A percentile compares a stretch with the other conserved stretches of the same genome.
Evolutionary conservation across 1,140 invertebrate species (phyloP).

Genomic region (Leptinotarsa undecemlineata): DNA sequence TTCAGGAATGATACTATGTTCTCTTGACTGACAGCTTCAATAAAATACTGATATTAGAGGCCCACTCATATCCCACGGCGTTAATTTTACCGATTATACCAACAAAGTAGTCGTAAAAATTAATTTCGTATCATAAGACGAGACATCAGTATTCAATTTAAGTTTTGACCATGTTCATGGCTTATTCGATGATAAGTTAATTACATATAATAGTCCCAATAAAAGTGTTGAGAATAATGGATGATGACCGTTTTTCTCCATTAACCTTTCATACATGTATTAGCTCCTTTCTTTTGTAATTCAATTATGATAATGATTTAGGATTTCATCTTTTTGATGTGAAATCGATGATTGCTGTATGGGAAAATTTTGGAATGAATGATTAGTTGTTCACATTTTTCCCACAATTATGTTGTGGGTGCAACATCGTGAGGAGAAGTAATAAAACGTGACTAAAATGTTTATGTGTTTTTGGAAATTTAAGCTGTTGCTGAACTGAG

Average conservation of each 20-base stretch:
- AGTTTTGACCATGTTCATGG: not conserved
- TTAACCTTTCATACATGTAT: not conserved
- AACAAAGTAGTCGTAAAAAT: not conserved
- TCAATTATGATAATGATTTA: not conserved
- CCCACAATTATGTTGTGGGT: not conserved
- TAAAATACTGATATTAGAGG: not conserved
- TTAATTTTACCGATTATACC: not conserved
- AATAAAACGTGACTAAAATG: not conserved
- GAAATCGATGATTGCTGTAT: not conserved
- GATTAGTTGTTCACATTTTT: not conserved
- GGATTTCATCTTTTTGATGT: not conserved
- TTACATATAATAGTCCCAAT: not conserved
- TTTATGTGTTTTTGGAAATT: no score
- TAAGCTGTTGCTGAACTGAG: no score
- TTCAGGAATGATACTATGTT: not conserved
- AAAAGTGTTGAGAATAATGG: not conserved
- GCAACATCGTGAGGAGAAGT: not conserved
- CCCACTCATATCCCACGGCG: not conserved
- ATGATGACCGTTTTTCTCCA: not conserved
- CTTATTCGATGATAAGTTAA: not conserved
- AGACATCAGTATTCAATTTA: not conserved
- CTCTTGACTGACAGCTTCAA: not conserved
- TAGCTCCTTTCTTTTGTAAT: not conserved
- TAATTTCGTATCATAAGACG: not conserved
- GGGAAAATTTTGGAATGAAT: not conserved